These are phyloP conservation scores for Xyrauchen texanus DNA, from an alignment of 2,113 vertebrate genomes.

Conservation along the genomic window DNA sequence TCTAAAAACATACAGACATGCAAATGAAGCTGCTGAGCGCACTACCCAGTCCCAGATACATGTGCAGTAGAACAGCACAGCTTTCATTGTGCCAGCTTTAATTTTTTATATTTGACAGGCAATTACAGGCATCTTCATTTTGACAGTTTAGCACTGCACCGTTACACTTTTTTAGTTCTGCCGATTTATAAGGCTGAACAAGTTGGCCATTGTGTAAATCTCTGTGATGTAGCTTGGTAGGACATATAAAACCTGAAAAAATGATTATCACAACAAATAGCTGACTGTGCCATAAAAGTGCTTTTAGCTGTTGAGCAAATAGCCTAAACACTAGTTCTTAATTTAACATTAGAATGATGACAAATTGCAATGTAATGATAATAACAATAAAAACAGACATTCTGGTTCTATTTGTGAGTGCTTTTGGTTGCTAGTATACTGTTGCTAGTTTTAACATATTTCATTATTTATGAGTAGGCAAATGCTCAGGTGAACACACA, in stretches of 20 bases:
- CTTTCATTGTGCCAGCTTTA: conserved; percentile 28
- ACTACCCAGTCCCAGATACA: no score
- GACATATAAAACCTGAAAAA: no score
- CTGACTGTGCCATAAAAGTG: no score
- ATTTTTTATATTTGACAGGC: conserved; percentile 65
- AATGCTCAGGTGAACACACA: conserved; percentile 46
- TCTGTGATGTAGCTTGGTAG: no score
- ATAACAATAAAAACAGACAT: conserved; percentile 13
- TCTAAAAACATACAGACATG: conserved; percentile 6
- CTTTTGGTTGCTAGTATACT: neutral
- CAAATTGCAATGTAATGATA: neutral
- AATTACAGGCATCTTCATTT: conserved; percentile 62
- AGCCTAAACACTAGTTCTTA: neutral
- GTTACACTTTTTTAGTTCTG: neutral
- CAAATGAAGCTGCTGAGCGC: neutral
- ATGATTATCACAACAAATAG: no score
- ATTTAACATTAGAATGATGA: neutral
- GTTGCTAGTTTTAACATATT: conserved; percentile 62
- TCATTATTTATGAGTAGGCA: conserved; percentile 68
- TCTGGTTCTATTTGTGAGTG: neutral
- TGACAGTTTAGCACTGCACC: neutral
- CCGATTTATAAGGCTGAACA: neutral
- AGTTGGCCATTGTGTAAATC: no score
- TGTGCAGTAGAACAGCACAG: neutral
- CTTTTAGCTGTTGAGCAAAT: no score